These are phyloP conservation scores for Danionella dracula DNA, from an alignment of 2,797 vertebrate genomes.

Conservation along the genomic window DNA sequence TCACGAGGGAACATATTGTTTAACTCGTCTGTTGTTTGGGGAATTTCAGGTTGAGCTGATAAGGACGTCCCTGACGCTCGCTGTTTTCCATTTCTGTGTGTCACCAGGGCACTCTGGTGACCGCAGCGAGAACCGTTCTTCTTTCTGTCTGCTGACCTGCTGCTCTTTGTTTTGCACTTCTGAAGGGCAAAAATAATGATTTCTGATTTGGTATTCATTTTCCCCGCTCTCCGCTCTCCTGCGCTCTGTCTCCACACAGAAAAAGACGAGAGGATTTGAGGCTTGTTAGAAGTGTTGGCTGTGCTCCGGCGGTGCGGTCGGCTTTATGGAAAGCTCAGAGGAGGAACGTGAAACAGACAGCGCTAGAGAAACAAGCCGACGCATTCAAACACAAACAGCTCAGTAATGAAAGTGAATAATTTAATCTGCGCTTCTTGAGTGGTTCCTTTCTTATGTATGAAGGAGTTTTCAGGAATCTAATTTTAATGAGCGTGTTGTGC, in stretches of 20 bases:
- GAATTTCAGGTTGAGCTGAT: not conserved
- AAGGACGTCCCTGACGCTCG: no score
- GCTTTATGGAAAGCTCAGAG: slow-evolving; percentile 48
- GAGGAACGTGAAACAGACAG: slow-evolving; percentile 30
- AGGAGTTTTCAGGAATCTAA: slow-evolving; percentile 40
- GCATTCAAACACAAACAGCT: slow-evolving; percentile 56
- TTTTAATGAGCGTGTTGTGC: no score
- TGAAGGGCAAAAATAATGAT: slow-evolving; percentile 68
- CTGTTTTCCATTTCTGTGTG: not conserved
- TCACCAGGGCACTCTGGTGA: not conserved
- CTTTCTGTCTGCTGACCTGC: slow-evolving; percentile 48
- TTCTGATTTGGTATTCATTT: slow-evolving; percentile 65
- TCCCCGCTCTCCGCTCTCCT: slow-evolving; percentile 46
- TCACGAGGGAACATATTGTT: no score
- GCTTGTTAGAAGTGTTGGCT: slow-evolving; percentile 62
- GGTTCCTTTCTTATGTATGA: slow-evolving; percentile 66
- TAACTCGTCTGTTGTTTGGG: not conserved
- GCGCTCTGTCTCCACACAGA: slow-evolving; percentile 46
- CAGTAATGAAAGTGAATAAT: slow-evolving; percentile 67
- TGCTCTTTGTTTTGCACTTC: slow-evolving; percentile 55
- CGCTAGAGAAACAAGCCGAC: slow-evolving; percentile 56
- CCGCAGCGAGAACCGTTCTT: not conserved
- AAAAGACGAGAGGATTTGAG: slow-evolving; percentile 45
- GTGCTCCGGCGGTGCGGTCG: slow-evolving; percentile 53
- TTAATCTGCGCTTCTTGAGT: slow-evolving; percentile 53